Conservation (phyloP, 92 coral and sea anemone species). For the Bergia sp. region DNA sequence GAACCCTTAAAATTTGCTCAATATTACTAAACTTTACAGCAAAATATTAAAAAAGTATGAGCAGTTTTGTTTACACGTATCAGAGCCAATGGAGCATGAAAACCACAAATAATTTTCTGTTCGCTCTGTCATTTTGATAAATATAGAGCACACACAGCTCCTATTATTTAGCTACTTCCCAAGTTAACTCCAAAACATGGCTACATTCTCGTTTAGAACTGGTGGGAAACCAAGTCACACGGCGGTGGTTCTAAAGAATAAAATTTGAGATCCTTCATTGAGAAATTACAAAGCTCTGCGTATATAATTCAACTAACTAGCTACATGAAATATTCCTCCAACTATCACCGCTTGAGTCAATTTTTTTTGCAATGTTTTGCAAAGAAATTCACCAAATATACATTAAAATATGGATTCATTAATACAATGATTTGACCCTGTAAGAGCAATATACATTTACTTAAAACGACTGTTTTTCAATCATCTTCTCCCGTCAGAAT, state of each 20-base stretch:
- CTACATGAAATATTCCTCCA: neutral
- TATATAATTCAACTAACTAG: neutral
- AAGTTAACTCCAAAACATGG: neutral
- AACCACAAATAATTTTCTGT: too few species aligned
- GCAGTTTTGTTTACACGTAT: neutral
- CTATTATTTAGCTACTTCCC: neutral
- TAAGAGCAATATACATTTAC: neutral
- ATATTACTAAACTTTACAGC: neutral
- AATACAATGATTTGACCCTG: neutral
- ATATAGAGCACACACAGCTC: neutral
- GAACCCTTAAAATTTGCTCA: neutral
- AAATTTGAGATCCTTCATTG: neutral
- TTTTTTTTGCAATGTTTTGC: neutral
- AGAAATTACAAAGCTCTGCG: neutral
- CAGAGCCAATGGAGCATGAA: neutral
- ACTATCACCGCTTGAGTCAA: neutral
- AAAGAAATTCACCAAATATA: neutral
- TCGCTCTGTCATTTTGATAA: neutral
- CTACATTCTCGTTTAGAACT: neutral
- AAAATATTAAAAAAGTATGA: neutral
- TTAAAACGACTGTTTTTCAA: neutral
- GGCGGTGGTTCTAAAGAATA: neutral
- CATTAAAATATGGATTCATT: conserved; percentile 20
- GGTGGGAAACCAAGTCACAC: neutral
- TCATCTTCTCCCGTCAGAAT: neutral